Percentiles rank a stretch among this genome's conserved stretches.
Conservation (phyloP, 1,140 invertebrate species). For the Pristionchus pacificus region DNA sequence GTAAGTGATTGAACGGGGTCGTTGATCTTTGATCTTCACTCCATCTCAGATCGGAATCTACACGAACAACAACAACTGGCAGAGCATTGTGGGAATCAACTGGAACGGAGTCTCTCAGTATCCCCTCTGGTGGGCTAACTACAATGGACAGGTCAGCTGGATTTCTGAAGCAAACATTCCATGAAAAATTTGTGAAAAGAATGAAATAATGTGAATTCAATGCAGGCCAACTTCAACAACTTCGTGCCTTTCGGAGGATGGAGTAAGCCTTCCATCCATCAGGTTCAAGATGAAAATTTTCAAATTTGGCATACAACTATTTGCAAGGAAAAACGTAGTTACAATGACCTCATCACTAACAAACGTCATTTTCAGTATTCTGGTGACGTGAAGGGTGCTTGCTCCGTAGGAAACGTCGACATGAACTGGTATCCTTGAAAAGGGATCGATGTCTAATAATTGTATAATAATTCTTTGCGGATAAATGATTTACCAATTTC, state of each 20-base stretch:
- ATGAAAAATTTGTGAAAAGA: constrained; percentile 18
- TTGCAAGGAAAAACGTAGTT: too few species aligned
- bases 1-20: constrained; percentile 27
- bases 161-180: constrained; percentile 26
- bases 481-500: too few species aligned
- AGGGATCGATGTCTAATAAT: too few species aligned
- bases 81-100: constrained; percentile 34
- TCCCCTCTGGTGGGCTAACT: constrained; percentile 41
- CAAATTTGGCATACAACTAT: too few species aligned
- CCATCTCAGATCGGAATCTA: constrained; percentile 18
- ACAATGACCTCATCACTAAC: neutral
- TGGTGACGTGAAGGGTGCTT: too few species aligned
- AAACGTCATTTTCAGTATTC: too few species aligned
- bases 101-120: constrained; percentile 24
- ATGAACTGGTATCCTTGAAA: too few species aligned
- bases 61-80: constrained; percentile 40
- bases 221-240: constrained; percentile 13
- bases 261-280: constrained; percentile 28
- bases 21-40: constrained; percentile 17
- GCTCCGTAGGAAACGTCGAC: too few species aligned
- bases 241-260: constrained; percentile 34
- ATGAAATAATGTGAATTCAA: neutral
- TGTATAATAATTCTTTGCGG: too few species aligned
- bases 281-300: too few species aligned
- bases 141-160: too few species aligned